Conservation (phyloP, 2,888 invertebrate species). For the Anthophora plumipes region DNA sequence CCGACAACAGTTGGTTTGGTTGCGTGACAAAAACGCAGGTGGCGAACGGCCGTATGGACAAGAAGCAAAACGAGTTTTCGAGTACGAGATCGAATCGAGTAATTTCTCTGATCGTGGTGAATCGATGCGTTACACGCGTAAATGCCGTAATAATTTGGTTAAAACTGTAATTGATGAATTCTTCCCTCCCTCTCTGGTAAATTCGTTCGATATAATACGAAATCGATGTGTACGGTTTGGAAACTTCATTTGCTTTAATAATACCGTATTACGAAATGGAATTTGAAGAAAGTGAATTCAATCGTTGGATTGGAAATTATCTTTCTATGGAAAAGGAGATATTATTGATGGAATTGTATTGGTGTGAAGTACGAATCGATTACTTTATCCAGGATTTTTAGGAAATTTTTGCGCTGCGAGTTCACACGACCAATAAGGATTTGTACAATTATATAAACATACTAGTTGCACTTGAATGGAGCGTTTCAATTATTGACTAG, state of each 20-base stretch:
- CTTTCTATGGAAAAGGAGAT: no score
- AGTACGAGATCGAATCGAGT: conserved; percentile 18
- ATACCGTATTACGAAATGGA: not conserved
- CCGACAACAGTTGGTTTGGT: not conserved
- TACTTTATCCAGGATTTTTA: not conserved
- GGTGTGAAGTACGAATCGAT: not conserved
- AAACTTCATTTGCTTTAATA: not conserved
- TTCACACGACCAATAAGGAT: not conserved
- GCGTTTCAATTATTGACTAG: not conserved
- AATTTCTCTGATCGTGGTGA: conserved; percentile 11
- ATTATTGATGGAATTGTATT: not conserved
- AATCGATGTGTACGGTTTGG: not conserved
- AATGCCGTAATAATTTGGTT: conserved; percentile 26
- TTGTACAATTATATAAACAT: not conserved
- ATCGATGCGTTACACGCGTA: not conserved
- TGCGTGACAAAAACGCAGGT: not conserved
- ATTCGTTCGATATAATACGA: not conserved
- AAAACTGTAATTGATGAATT: not conserved
- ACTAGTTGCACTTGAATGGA: not conserved
- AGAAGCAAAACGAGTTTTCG: conserved; percentile 21
- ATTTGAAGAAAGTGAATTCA: not conserved
- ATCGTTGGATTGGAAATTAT: not conserved
- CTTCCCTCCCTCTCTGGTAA: not conserved
- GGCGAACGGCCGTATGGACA: not conserved
- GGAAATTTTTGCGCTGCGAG: not conserved